phyloP scores from a whole-genome alignment of 2,888 invertebrate species.

The Trichopoda pennipes region DNA sequence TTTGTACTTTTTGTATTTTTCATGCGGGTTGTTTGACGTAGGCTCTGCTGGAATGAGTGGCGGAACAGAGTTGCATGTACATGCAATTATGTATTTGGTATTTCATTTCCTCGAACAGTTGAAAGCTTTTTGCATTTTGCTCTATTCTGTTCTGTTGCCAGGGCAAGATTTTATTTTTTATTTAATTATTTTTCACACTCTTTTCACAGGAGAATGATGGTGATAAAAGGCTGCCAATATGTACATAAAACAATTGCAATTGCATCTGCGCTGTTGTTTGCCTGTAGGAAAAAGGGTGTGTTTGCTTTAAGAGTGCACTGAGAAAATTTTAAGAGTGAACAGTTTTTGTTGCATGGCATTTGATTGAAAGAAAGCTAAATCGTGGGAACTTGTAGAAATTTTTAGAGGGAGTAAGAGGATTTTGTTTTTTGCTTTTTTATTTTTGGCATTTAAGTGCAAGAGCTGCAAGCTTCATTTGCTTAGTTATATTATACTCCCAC shows the following conservation, averaged over 20 bases:
- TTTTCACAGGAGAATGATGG: neutral
- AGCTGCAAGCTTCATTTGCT: neutral
- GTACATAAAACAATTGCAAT: slow-evolving; percentile 32
- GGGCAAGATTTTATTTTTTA: slow-evolving; percentile 42
- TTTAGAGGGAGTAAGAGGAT: neutral
- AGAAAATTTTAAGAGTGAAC: slow-evolving; percentile 24
- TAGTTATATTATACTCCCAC: slow-evolving; percentile 35
- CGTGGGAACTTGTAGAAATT: neutral
- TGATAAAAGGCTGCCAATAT: slow-evolving; percentile 3
- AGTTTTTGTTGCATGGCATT: neutral
- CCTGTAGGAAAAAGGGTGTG: slow-evolving; percentile 13
- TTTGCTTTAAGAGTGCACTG: slow-evolving; percentile 8
- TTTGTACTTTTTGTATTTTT: neutral
- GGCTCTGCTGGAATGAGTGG: neutral
- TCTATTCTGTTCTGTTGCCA: slow-evolving; percentile 63
- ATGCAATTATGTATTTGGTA: slow-evolving; percentile 18
- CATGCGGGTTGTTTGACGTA: slow-evolving; percentile 41
- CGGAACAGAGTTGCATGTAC: slow-evolving; percentile 2
- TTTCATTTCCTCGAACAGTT: slow-evolving; percentile 29
- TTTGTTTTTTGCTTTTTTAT: neutral
- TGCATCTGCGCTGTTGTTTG: slow-evolving; percentile 61
- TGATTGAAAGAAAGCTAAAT: slow-evolving; percentile 52
- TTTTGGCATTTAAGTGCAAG: neutral
- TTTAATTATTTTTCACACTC: slow-evolving; percentile 14
- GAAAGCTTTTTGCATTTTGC: slow-evolving; percentile 38